phyloP scores from a whole-genome alignment of 2,888 invertebrate species.

The Dynastes maya region DNA sequence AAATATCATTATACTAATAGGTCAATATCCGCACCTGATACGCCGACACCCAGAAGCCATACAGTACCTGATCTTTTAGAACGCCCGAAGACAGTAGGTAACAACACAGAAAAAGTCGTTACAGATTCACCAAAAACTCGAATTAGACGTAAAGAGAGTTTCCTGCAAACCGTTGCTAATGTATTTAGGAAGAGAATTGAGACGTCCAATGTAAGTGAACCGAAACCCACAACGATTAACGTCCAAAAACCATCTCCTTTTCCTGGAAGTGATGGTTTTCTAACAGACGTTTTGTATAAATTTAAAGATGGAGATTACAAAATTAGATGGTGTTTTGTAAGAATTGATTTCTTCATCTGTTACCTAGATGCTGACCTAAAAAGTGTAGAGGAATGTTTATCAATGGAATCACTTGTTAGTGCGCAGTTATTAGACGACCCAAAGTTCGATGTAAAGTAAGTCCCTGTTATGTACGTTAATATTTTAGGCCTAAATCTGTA shows the following conservation, averaged over 20 bases:
- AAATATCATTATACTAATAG: not conserved
- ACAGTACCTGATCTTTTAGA: not conserved
- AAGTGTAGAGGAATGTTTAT: constrained; percentile 18
- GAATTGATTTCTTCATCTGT: constrained; percentile 26
- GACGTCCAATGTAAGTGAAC: not conserved
- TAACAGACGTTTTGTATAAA: constrained; percentile 9
- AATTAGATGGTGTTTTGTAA: constrained; percentile 26
- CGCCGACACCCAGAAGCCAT: not conserved
- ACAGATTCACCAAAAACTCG: constrained; percentile 21
- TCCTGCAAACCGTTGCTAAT: constrained; percentile 11
- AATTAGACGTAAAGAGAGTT: constrained; percentile 26
- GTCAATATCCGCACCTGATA: constrained; percentile 18
- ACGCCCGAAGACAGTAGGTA: constrained; percentile 23
- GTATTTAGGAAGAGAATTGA: constrained; percentile 2
- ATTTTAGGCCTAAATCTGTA: too few species aligned
- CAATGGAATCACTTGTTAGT: constrained; percentile 28
- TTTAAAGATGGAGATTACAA: constrained; percentile 14
- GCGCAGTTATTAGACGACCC: constrained; percentile 3
- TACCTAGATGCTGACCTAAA: constrained; percentile 27
- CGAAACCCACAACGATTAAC: constrained; percentile 13
- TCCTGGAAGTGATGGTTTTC: constrained; percentile 16
- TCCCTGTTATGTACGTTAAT: not conserved
- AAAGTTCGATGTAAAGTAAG: constrained; percentile 26
- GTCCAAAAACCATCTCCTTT: constrained; percentile 15
- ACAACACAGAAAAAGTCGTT: not conserved